A percentile compares a stretch with the other conserved stretches of the same genome.
These are phyloP conservation scores for Euzophera pinguis DNA, from an alignment of 2,888 invertebrate genomes.

Conservation along the genomic window DNA sequence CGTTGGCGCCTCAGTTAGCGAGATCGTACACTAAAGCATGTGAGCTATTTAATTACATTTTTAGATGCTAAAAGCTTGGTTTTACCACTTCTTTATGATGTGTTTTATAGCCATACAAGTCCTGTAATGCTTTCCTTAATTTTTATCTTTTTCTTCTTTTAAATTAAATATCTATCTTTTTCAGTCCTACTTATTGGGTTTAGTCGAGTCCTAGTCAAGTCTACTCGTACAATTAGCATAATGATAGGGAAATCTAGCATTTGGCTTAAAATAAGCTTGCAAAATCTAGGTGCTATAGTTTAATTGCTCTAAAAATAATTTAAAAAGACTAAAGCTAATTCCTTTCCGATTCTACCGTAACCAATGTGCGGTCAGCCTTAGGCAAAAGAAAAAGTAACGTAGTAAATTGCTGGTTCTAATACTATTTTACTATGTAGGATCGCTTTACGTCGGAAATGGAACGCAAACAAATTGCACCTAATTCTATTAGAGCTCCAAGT, in stretches of 20 bases:
- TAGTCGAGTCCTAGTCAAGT: too few relatives aligned
- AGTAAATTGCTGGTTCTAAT: constrained; percentile 14
- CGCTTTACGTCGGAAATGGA: constrained; percentile 2
- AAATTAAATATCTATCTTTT: too few relatives aligned
- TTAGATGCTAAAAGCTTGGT: not conserved
- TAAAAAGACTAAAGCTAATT: not conserved
- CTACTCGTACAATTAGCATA: too few relatives aligned
- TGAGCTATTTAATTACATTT: not conserved
- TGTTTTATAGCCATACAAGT: too few relatives aligned
- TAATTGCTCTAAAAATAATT: too few relatives aligned
- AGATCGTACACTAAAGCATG: not conserved
- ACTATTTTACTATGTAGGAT: constrained; percentile 4
- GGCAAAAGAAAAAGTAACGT: constrained; percentile 10
- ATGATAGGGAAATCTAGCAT: too few relatives aligned
- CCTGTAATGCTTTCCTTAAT: too few relatives aligned
- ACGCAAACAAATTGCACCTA: constrained; percentile 9
- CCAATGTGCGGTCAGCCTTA: constrained; percentile 5
- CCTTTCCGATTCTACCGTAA: not conserved
- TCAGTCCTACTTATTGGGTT: too few relatives aligned
- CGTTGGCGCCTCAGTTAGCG: constrained; percentile 1
- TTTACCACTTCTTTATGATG: too few relatives aligned
- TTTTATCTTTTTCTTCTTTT: too few relatives aligned
- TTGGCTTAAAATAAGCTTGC: too few relatives aligned
- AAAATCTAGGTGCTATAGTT: too few relatives aligned
- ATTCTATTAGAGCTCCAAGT: constrained; percentile 15